Evolutionary conservation across 2,113 vertebrate species (phyloP).

Genomic region (Plestiodon gilberti): DNA sequence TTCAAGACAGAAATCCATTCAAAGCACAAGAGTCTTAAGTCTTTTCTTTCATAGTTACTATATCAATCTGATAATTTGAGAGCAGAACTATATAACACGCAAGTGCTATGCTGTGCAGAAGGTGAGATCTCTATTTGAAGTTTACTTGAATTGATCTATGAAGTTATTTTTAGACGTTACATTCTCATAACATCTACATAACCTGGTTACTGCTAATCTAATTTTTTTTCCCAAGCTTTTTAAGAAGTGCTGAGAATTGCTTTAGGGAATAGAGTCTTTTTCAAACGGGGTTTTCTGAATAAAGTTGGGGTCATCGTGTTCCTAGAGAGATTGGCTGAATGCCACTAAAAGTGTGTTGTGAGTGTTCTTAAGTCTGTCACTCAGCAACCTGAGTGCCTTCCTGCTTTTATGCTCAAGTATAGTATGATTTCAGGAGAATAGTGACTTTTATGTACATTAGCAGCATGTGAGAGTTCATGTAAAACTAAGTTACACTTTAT

Average conservation of each 20-base stretch:
- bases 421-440: conserved; percentile 44
- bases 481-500: conserved; percentile 39
- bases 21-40: background rate
- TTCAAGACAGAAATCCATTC: conserved; percentile 49
- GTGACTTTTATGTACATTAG: conserved; percentile 35
- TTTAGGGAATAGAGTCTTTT: conserved; percentile 76
- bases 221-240: conserved; percentile 68
- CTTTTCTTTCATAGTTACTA: conserved; percentile 35
- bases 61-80: conserved; percentile 53
- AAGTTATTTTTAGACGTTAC: conserved; percentile 74
- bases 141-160: conserved; percentile 69
- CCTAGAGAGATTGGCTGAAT: conserved; percentile 68
- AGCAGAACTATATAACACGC: conserved; percentile 39
- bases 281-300: conserved; percentile 74
- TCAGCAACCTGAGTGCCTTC: conserved; percentile 64
- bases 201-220: conserved; percentile 73
- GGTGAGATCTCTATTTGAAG: conserved; percentile 65
- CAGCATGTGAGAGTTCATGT: conserved; percentile 29
- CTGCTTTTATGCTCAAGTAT: conserved; percentile 63
- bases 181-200: conserved; percentile 74
- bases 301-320: conserved; percentile 69
- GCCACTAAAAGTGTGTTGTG: conserved; percentile 62
- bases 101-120: conserved; percentile 43
- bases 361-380: conserved; percentile 67
- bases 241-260: conserved; percentile 73